Percentiles rank a stretch among this genome's conserved stretches.
Conservation (phyloP, 1,140 invertebrate genomes). For the Archegozetes longisetosus region DNA sequence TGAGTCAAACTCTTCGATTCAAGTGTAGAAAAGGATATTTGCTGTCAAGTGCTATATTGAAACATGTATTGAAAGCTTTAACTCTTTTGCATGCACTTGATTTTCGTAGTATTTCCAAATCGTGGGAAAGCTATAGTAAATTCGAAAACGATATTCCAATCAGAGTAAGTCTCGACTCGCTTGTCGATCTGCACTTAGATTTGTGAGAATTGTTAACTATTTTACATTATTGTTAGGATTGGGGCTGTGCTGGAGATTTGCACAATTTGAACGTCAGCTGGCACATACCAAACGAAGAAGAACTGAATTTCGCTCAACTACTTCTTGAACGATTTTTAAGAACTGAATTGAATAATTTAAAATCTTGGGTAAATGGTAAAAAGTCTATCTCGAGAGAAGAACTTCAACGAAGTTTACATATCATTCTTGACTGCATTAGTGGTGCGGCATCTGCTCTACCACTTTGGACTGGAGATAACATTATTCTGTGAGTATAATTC, state of each 20-base stretch:
- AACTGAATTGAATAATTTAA: conserved; percentile 36
- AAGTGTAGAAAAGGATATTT: conserved; percentile 42
- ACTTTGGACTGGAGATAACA: conserved; percentile 37
- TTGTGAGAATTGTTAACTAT: conserved; percentile 29
- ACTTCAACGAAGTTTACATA: conserved; percentile 32
- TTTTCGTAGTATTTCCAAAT: conserved; percentile 40
- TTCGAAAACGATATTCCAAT: conserved; percentile 55
- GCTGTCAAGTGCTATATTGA: conserved; percentile 35
- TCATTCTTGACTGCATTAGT: conserved; percentile 35
- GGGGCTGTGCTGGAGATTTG: conserved; percentile 53
- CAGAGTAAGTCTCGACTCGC: neutral
- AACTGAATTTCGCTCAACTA: conserved; percentile 44
- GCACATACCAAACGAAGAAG: conserved; percentile 53
- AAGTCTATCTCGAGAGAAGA: conserved; percentile 29
- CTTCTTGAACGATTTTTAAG: conserved; percentile 42
- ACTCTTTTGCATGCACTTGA: conserved; percentile 44
- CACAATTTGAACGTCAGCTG: conserved; percentile 50
- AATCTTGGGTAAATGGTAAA: conserved; percentile 27
- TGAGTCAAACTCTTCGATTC: conserved; percentile 44
- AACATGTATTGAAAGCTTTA: conserved; percentile 39
- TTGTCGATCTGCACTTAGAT: neutral
- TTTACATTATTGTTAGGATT: conserved; percentile 32
- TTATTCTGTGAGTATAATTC: conserved; percentile 20
- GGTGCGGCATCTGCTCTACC: conserved; percentile 42
- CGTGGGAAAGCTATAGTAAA: conserved; percentile 38